These are phyloP conservation scores for Lochmaea capreae DNA, from an alignment of 2,888 invertebrate genomes.

Conservation along the genomic window DNA sequence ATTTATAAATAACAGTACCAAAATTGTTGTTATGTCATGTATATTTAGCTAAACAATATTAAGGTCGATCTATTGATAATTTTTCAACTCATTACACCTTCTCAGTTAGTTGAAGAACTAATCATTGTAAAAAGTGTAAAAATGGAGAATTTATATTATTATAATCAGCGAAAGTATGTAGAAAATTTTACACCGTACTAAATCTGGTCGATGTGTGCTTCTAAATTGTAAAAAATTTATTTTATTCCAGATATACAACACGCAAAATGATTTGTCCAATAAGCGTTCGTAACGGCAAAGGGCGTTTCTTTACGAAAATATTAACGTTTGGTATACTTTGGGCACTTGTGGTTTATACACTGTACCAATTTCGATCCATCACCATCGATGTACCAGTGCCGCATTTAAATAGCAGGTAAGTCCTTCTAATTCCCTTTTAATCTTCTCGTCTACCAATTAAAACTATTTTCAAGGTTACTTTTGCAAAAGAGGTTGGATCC, in stretches of 20 bases:
- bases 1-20: too few species aligned
- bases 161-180: too few species aligned
- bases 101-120: too few species aligned
- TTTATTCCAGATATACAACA: slow-evolving; percentile 10
- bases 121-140: too few species aligned
- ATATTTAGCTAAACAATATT: too few species aligned
- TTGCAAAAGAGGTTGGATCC: slow-evolving; percentile 67
- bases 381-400: slow-evolving; percentile 62
- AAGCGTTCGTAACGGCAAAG: slow-evolving; percentile 50
- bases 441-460: neutral
- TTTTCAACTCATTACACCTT: too few species aligned
- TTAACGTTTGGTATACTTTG: slow-evolving; percentile 65
- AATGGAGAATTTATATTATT: too few species aligned
- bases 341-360: slow-evolving; percentile 66
- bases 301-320: slow-evolving; percentile 67
- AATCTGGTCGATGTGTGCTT: too few species aligned
- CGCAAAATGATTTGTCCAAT: slow-evolving; percentile 33
- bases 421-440: neutral
- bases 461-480: slow-evolving; percentile 60
- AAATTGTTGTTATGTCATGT: too few species aligned
- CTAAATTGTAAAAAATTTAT: neutral
- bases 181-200: too few species aligned
- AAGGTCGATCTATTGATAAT: too few species aligned
- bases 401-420: slow-evolving; percentile 62
- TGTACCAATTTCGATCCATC: slow-evolving; percentile 63